Evolutionary conservation across 2,797 vertebrate genomes (phyloP).

Genomic region (Mycteria americana): DNA sequence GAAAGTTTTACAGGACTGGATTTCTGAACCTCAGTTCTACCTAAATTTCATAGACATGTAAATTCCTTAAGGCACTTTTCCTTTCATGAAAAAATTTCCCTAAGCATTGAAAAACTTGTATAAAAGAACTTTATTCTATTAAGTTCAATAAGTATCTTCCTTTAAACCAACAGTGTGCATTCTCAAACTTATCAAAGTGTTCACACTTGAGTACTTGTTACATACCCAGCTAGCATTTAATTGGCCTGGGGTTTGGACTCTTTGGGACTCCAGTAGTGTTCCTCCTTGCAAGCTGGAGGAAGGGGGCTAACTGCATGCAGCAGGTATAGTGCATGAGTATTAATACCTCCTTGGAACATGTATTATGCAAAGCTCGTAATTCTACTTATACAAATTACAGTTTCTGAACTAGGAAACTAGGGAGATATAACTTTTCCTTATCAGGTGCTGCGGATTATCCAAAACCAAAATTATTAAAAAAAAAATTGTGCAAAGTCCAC

Average conservation of each 20-base stretch:
- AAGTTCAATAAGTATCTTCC: neutral
- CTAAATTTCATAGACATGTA: neutral
- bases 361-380: neutral
- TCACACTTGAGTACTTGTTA: neutral
- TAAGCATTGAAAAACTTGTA: neutral
- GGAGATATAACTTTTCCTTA: neutral
- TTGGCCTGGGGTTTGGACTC: neutral
- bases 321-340: neutral
- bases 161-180: neutral
- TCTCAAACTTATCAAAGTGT: neutral
- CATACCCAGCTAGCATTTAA: neutral
- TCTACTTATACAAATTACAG: neutral
- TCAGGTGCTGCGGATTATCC: neutral
- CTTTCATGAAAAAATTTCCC: neutral
- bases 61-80: neutral
- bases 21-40: neutral
- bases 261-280: neutral
- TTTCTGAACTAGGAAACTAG: neutral
- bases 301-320: neutral
- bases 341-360: neutral
- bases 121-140: neutral
- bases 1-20: neutral
- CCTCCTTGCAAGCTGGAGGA: neutral
- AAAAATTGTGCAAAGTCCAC: neutral
- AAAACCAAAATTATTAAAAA: neutral